Percentiles rank a stretch among this genome's conserved stretches.
Evolutionary conservation across 2,888 invertebrate genomes (phyloP).

Genomic region (Noctua comes): DNA sequence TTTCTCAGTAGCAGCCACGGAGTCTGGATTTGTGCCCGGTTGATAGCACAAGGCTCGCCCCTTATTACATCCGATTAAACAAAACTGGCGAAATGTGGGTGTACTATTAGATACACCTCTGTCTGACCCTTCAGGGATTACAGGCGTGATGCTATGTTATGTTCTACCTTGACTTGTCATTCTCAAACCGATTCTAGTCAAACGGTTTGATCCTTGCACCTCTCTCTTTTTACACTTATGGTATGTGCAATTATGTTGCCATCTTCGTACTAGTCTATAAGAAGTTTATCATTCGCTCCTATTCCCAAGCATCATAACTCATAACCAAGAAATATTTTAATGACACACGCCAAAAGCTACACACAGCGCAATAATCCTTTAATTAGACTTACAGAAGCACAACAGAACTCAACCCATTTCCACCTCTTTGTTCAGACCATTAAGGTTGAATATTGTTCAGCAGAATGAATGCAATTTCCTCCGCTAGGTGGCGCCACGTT

Average conservation of each 20-base stretch:
- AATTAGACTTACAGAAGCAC: slow-evolving; percentile 40
- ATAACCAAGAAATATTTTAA: slow-evolving; percentile 36
- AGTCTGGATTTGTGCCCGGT: too few species aligned
- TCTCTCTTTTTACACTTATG: background rate
- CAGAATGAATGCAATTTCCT: slow-evolving; percentile 54
- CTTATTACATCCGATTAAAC: too few species aligned
- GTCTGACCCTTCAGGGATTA: too few species aligned
- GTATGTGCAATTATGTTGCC: background rate
- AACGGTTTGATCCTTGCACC: background rate
- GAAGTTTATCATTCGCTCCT: background rate
- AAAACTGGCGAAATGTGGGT: too few species aligned
- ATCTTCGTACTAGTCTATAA: background rate
- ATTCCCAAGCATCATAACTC: slow-evolving; percentile 16
- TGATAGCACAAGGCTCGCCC: too few species aligned
- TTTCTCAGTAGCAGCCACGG: too few species aligned
- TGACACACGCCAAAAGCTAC: slow-evolving; percentile 24
- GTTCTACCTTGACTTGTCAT: background rate
- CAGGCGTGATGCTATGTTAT: too few species aligned
- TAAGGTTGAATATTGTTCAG: slow-evolving; percentile 31
- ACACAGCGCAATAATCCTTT: slow-evolving; percentile 39
- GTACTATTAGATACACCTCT: too few species aligned
- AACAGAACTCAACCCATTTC: background rate
- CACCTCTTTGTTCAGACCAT: accelerated
- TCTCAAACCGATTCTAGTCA: background rate
- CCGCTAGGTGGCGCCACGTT: slow-evolving; percentile 52